Evolutionary conservation across 2,797 vertebrate genomes (phyloP).

Genomic region (Pyrocephalus nanus): DNA sequence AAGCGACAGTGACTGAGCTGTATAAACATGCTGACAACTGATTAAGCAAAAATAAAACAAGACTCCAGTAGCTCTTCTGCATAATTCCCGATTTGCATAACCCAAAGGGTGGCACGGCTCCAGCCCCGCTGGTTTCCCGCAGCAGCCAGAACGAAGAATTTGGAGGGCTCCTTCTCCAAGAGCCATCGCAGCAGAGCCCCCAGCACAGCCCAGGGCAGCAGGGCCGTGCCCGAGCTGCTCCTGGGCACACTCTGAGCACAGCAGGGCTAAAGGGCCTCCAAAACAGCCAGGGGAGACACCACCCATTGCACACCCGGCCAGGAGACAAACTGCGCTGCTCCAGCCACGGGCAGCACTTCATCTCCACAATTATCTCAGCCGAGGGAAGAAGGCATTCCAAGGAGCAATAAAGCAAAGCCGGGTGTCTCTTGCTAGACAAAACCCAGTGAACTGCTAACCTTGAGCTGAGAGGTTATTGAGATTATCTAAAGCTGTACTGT

Average conservation of each 20-base stretch:
- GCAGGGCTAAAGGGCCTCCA: slow-evolving; percentile 10
- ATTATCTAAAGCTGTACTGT: slow-evolving; percentile 21
- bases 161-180: not conserved
- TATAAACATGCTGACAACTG: slow-evolving; percentile 66
- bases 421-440: slow-evolving; percentile 36
- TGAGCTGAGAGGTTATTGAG: slow-evolving; percentile 2
- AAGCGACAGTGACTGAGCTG: slow-evolving; percentile 57
- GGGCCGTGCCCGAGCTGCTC: not conserved
- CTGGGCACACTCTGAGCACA: not conserved
- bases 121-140: slow-evolving; percentile 25
- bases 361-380: slow-evolving; percentile 17
- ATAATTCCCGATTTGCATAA: slow-evolving; percentile 70
- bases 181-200: not conserved
- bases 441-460: slow-evolving; percentile 33
- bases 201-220: not conserved
- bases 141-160: slow-evolving; percentile 28
- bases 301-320: not conserved
- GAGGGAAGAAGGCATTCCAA: slow-evolving; percentile 5
- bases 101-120: slow-evolving; percentile 58
- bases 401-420: slow-evolving; percentile 38
- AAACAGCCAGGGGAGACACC: not conserved
- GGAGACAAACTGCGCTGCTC: slow-evolving; percentile 17
- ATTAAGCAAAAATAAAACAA: slow-evolving; percentile 71
- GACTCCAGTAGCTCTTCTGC: slow-evolving; percentile 62
- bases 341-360: not conserved